Evolutionary conservation across 2,113 vertebrate genomes (phyloP).

Genomic region (Callorhinus ursinus): DNA sequence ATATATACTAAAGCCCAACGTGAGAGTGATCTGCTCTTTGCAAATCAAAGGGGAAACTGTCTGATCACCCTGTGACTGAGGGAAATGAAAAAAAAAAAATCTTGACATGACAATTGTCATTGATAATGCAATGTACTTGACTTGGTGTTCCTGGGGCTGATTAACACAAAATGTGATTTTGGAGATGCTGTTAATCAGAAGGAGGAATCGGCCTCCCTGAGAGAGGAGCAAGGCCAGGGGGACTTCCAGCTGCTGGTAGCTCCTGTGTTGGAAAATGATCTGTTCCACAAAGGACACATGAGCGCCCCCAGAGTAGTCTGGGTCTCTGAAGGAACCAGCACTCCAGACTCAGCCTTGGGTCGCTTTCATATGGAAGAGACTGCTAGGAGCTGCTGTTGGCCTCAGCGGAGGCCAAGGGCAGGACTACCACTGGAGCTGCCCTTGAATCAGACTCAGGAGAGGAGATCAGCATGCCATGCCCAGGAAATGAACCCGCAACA

Average conservation of each 20-base stretch:
- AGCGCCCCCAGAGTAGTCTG: neutral
- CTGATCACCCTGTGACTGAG: neutral
- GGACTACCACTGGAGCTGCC: neutral
- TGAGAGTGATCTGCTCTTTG: constrained; percentile 50
- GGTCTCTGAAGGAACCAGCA: neutral
- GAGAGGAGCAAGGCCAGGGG: neutral
- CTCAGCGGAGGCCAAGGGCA: neutral
- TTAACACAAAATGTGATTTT: constrained; percentile 40
- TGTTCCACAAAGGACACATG: neutral
- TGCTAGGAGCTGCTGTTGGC: neutral
- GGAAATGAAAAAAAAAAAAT: neutral
- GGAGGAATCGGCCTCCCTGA: neutral
- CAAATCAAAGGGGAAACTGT: constrained; percentile 68
- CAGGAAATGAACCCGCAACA: neutral
- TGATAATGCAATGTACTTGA: constrained; percentile 18
- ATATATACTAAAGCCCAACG: constrained; percentile 15
- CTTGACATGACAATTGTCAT: constrained; percentile 44
- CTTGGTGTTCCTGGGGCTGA: constrained; percentile 13
- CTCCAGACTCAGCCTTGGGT: neutral
- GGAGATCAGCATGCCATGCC: neutral
- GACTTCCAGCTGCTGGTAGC: neutral
- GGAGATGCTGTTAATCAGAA: constrained; percentile 57
- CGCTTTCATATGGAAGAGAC: neutral
- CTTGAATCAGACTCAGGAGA: neutral
- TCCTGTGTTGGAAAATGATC: neutral